Percentiles rank a stretch among this genome's conserved stretches.
These are phyloP conservation scores for Drosophila busckii DNA, from an alignment of 1,140 invertebrate species.

Conservation along the genomic window DNA sequence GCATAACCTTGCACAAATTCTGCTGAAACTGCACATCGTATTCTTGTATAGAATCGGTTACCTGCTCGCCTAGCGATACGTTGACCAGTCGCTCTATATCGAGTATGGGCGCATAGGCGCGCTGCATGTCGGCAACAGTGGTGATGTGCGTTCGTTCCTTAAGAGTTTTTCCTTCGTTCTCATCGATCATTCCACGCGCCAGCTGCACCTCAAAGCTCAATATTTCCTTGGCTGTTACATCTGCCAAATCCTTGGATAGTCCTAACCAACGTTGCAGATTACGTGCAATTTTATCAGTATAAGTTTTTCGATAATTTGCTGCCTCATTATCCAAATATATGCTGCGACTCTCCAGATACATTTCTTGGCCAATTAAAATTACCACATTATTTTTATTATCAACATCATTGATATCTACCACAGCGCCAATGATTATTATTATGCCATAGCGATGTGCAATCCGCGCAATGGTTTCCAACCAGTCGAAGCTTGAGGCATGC, in stretches of 20 bases:
- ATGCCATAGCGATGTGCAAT: slow-evolving; percentile 38
- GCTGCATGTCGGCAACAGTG: slow-evolving; percentile 40
- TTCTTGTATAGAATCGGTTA: slow-evolving; percentile 44
- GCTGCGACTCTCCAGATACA: slow-evolving; percentile 26
- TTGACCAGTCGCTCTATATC: slow-evolving; percentile 31
- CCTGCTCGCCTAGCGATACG: slow-evolving; percentile 29
- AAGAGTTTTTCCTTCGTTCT: slow-evolving; percentile 23
- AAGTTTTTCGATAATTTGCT: slow-evolving; percentile 26
- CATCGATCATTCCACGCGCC: slow-evolving; percentile 43
- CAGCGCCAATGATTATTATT: slow-evolving; percentile 24
- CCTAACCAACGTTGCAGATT: slow-evolving; percentile 30
- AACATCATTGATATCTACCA: slow-evolving; percentile 48
- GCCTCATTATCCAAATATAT: slow-evolving; percentile 56
- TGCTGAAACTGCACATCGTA: slow-evolving; percentile 34
- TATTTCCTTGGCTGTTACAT: slow-evolving; percentile 38
- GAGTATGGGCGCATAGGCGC: slow-evolving; percentile 27
- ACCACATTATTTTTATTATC: slow-evolving; percentile 43
- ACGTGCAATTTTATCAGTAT: slow-evolving; percentile 11
- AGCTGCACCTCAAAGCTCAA: slow-evolving; percentile 57
- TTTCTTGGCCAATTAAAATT: slow-evolving; percentile 43
- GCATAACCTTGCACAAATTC: slow-evolving; percentile 41
- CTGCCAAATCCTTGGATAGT: slow-evolving; percentile 20
- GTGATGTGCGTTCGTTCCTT: slow-evolving; percentile 17
- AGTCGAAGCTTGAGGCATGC: slow-evolving; percentile 35
- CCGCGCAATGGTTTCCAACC: slow-evolving; percentile 20